These are phyloP conservation scores for Neolamprologus caudopunctatus DNA, from an alignment of 2,113 vertebrate genomes.

Conservation along the genomic window DNA sequence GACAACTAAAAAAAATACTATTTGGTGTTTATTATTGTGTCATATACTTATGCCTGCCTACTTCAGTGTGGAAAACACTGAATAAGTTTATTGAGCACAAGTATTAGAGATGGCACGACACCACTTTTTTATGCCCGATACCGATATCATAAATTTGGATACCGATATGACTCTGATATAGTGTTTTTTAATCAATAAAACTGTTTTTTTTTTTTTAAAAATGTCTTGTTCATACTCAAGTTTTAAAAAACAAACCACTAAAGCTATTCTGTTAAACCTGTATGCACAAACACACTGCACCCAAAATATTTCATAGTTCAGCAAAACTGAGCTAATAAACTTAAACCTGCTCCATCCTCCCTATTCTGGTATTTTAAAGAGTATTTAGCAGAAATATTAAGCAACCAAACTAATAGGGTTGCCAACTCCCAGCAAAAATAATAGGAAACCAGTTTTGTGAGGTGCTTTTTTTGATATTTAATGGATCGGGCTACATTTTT, in stretches of 20 bases:
- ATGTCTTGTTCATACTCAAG: background rate
- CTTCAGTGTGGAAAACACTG: background rate
- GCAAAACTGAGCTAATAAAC: background rate
- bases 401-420: background rate
- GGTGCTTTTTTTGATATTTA: too few species aligned
- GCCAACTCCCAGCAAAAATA: background rate
- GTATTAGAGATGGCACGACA: background rate
- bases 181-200: background rate
- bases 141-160: background rate
- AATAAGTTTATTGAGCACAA: background rate
- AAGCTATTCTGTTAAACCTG: background rate
- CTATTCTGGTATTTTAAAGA: background rate
- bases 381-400: background rate
- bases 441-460: background rate
- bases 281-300: background rate
- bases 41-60: background rate
- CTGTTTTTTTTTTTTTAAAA: fast-evolving
- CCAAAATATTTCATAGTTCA: too few species aligned
- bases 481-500: fast-evolving
- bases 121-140: background rate
- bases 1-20: background rate
- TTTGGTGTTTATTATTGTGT: background rate
- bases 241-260: background rate
- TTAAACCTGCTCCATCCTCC: background rate
- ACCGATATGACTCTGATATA: background rate